Base-by-base conservation (phyloP, 2,888 invertebrate genomes). In the Pteria penguin region DNA sequence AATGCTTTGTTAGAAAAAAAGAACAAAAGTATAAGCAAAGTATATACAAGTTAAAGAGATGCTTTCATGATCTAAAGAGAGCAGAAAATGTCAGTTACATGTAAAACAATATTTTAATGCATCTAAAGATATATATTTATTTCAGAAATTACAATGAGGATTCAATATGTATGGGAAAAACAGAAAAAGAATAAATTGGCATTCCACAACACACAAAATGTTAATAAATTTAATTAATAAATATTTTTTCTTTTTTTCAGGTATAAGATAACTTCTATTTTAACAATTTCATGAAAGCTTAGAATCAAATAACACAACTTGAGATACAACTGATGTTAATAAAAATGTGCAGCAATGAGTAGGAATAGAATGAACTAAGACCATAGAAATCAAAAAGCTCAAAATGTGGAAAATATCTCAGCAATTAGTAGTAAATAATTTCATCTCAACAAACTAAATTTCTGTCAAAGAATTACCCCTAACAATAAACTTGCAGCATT, bases 1-100 rank as follows among this genome's bases (percentile, higher is more conserved):
- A 45, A 45, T 45, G 45, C 45, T 14, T 45, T 45, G 45, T 45
- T 45, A 45, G 45, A 45, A 45, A 45, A 45, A 45, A 36, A 63
- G 32, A 63, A 63, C 36, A 26, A 63, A 36, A 63, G 26, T 33
- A 33, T 31, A 63, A 63, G 63, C 63, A 63, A 63, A 63, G 63
- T 63, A 63, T 63, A 45, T 45, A 45, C 45, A 45, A 45, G 45
- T 45, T 45, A 45, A 14, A 45, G n/a, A n/a, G 45, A 45, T 45
- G 45, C 45, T 18, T 45, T 45, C 45, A 45, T 45, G 45, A 45
- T 8, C 45, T 14, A n/a, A n/a, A n/a, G n/a, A n/a, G n/a, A n/a
- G n/a, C n/a, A n/a, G n/a, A n/a, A n/a, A n/a, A n/a, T n/a, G n/a
- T n/a, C n/a, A n/a, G n/a, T n/a, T n/a, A n/a, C n/a, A n/a, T n/a